phyloP scores from a whole-genome alignment of 2,797 vertebrate genomes.

The Sebastes dallii region DNA sequence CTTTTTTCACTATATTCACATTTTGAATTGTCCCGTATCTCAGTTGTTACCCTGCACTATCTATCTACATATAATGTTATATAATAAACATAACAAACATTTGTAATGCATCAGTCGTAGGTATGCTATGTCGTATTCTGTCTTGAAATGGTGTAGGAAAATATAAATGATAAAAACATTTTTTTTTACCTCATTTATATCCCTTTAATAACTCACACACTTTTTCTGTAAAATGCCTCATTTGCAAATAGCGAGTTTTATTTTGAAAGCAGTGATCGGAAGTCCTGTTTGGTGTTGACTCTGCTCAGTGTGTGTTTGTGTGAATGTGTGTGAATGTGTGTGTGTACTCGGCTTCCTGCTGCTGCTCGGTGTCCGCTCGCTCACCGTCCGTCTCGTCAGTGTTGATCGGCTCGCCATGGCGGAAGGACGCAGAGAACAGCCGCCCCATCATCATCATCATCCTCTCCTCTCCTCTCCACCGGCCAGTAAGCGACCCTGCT shows the following conservation, averaged over 20 bases:
- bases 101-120: neutral
- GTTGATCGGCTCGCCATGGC: conserved; percentile 90
- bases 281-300: neutral
- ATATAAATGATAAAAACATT: neutral
- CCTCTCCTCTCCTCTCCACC: conserved; percentile 81
- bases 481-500: conserved; percentile 90
- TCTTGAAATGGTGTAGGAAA: neutral
- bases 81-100: too few relatives aligned
- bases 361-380: conserved; percentile 67
- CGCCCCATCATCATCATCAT: conserved; percentile 71
- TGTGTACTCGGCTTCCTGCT: conserved; percentile 72
- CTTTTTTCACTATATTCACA: too few relatives aligned
- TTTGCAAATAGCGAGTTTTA: conserved; percentile 25
- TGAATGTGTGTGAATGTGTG: conserved; percentile 12
- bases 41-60: too few relatives aligned
- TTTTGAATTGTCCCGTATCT: too few relatives aligned
- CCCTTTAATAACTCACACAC: neutral
- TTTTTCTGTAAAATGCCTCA: neutral
- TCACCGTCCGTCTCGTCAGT: conserved; percentile 74
- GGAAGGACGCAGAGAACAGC: conserved; percentile 93
- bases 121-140: neutral
- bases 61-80: too few relatives aligned
- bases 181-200: too few relatives aligned
- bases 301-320: neutral
- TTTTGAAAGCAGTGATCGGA: conserved; percentile 55